phyloP scores from a whole-genome alignment of 2,797 vertebrate genomes.

The Pagetopsis macropterus region DNA sequence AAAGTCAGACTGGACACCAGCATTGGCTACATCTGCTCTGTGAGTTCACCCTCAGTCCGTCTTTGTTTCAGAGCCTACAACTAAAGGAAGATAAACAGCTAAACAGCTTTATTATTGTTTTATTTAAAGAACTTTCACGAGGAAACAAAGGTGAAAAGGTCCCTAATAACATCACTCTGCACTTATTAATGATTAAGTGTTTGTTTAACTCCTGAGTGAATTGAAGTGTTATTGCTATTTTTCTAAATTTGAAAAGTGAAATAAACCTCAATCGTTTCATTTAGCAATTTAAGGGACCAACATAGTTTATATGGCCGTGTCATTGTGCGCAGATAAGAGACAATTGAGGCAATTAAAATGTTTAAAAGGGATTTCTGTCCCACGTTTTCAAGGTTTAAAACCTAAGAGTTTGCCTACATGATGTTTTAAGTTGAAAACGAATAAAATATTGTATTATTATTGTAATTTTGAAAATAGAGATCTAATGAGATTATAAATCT shows the following conservation, averaged over 20 bases:
- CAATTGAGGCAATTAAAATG: neutral
- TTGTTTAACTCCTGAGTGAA: slow-evolving; percentile 28
- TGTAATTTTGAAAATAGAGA: neutral
- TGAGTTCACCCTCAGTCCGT: neutral
- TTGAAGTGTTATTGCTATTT: slow-evolving; percentile 17
- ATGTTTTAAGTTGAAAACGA: neutral
- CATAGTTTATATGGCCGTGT: neutral
- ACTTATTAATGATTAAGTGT: slow-evolving; percentile 17
- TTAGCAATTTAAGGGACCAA: slow-evolving; percentile 7
- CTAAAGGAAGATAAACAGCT: neutral
- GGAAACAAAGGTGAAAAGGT: slow-evolving; percentile 12
- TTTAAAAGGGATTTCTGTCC: neutral
- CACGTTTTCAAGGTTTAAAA: neutral
- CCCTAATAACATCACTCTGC: slow-evolving; percentile 11
- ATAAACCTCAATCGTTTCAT: slow-evolving; percentile 26
- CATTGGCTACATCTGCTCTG: slow-evolving; percentile 2
- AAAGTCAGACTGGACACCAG: neutral
- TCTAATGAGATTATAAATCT: slow-evolving; percentile 12
- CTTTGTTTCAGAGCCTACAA: neutral
- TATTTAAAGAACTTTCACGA: slow-evolving; percentile 5
- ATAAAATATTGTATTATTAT: neutral
- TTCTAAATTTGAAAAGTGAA: slow-evolving; percentile 22
- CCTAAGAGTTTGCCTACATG: neutral
- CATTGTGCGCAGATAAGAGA: slow-evolving; percentile 16
- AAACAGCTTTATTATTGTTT: slow-evolving; percentile 3